Conservation (phyloP, 2,888 invertebrate species). For the Emmelina monodactyla region DNA sequence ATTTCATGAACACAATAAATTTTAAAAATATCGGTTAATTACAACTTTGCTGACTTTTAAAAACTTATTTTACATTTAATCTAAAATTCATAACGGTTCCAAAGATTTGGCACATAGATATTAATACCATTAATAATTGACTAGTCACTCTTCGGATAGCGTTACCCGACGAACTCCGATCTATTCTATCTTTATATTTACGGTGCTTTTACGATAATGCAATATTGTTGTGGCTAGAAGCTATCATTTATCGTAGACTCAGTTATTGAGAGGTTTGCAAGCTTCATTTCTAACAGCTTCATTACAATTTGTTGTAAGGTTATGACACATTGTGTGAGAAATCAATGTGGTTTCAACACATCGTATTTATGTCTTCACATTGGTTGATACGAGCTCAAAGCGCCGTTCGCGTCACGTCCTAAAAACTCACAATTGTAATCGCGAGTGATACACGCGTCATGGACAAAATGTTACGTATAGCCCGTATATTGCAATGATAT, state of each 20-base stretch:
- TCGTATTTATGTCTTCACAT: constrained; percentile 6
- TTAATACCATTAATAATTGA: constrained; percentile 24
- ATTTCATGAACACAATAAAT: too few species aligned
- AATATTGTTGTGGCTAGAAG: constrained; percentile 6
- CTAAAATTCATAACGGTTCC: constrained; percentile 21
- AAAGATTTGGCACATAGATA: constrained; percentile 28
- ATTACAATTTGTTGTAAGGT: too few species aligned
- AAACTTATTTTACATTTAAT: background rate
- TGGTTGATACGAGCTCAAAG: too few species aligned
- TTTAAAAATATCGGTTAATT: too few species aligned
- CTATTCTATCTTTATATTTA: constrained; percentile 16
- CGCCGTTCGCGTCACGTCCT: constrained; percentile 43
- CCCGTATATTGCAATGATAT: too few species aligned
- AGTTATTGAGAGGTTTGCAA: too few species aligned
- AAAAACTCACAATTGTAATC: constrained; percentile 27
- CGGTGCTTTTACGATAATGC: constrained; percentile 2
- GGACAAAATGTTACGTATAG: too few species aligned
- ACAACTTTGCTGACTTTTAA: too few species aligned
- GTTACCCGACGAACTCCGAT: constrained; percentile 22
- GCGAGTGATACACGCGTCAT: too few species aligned
- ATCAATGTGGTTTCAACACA: too few species aligned
- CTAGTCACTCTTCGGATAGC: constrained; percentile 22
- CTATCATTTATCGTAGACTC: background rate
- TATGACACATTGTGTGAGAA: too few species aligned
- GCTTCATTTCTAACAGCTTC: too few species aligned